Evolutionary conservation across 64 coral and sea anemone species (phyloP).

Genomic region (Stichodactyla helianthus): DNA sequence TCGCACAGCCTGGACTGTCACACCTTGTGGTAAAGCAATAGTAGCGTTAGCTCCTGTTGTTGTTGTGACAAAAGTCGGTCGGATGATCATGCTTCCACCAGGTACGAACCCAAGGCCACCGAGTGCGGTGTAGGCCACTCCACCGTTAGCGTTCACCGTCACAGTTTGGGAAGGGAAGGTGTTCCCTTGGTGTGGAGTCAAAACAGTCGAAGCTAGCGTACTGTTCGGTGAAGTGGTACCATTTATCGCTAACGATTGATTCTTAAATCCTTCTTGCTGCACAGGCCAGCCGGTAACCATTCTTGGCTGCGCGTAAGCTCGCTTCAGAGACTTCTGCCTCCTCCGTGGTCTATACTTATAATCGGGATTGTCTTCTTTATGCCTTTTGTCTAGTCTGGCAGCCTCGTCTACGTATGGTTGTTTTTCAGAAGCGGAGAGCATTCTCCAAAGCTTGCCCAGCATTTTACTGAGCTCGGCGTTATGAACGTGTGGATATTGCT

Average conservation of each 20-base stretch:
- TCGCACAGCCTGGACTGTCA: slow-evolving; percentile 76
- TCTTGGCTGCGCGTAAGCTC: slow-evolving; percentile 84
- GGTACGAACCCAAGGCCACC: slow-evolving; percentile 77
- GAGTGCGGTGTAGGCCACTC: slow-evolving; percentile 71
- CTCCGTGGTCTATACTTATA: slow-evolving; percentile 95
- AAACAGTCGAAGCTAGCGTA: slow-evolving; percentile 52
- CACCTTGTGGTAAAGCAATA: slow-evolving; percentile 50
- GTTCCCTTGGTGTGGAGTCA: slow-evolving; percentile 66
- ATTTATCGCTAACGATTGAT: slow-evolving; percentile 69
- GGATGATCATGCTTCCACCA: slow-evolving; percentile 91
- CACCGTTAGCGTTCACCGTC: slow-evolving; percentile 42
- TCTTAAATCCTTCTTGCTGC: slow-evolving; percentile 73
- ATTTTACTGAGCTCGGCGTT: slow-evolving; percentile 99
- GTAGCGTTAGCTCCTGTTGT: slow-evolving; percentile 42
- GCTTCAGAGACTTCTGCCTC: slow-evolving; percentile 86
- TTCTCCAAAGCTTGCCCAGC: slow-evolving; percentile 96
- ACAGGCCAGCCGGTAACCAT: slow-evolving; percentile 67
- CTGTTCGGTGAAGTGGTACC: slow-evolving; percentile 72
- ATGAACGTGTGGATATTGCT: slow-evolving; percentile 99
- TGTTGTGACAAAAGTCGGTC: slow-evolving; percentile 89
- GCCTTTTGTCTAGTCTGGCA: slow-evolving; percentile 93
- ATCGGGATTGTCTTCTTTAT: slow-evolving; percentile 92
- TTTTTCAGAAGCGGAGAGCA: slow-evolving; percentile 92
- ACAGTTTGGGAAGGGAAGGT: slow-evolving; percentile 61
- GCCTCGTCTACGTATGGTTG: slow-evolving; percentile 99